Percentiles rank a stretch among this genome's conserved stretches.
Conservation (phyloP, 2,888 invertebrate species). For the Ormyrus labotus region DNA sequence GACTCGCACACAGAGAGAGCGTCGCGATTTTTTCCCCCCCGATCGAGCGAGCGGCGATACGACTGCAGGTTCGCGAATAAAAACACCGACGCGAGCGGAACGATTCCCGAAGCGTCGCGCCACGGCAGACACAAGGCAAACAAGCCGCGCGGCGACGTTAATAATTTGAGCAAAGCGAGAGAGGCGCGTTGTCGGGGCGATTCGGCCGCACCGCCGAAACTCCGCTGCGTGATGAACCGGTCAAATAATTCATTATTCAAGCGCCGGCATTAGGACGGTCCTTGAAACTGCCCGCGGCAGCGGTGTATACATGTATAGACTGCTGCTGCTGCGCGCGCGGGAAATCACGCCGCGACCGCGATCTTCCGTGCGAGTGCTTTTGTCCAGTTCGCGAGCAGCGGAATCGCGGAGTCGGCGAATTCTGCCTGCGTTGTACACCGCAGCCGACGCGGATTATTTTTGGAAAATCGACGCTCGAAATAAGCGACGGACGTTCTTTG, state of each 20-base stretch:
- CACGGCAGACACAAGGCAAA: neutral
- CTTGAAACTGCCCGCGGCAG: conserved; percentile 1
- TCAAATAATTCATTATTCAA: conserved; percentile 57
- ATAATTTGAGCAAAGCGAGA: conserved; percentile 1
- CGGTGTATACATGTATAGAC: neutral
- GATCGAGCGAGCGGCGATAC: too few relatives aligned
- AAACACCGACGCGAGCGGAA: neutral
- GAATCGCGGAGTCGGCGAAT: conserved; percentile 10
- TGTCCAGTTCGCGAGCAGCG: conserved; percentile 20
- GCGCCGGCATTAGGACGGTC: conserved; percentile 33
- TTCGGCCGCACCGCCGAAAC: neutral
- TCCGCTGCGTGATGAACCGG: conserved; percentile 46
- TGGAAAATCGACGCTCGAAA: neutral
- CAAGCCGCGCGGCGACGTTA: neutral
- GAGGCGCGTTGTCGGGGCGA: neutral
- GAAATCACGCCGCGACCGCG: conserved; percentile 59
- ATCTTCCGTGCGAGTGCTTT: conserved; percentile 49
- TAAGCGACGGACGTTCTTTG: neutral
- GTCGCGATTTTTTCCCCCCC: too few relatives aligned
- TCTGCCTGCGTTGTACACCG: neutral
- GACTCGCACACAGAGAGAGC: too few relatives aligned
- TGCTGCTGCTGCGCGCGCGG: conserved; percentile 20
- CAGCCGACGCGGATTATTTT: too few relatives aligned
- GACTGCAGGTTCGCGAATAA: conserved; percentile 4
- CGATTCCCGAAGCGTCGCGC: neutral